Conservation (phyloP, 2,113 vertebrate genomes). For the Pyrgilauda ruficollis region DNA sequence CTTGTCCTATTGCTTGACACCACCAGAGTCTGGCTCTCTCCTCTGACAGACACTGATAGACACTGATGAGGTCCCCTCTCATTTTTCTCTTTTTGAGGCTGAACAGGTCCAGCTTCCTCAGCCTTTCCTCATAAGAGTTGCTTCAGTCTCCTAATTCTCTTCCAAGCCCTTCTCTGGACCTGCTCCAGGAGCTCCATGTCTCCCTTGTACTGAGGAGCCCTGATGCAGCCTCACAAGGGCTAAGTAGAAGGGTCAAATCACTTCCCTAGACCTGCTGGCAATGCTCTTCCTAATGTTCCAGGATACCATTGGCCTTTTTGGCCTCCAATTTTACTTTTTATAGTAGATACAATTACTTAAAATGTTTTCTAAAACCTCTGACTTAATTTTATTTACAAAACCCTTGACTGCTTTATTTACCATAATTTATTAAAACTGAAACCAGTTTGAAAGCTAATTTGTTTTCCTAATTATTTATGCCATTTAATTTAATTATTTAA, state of each 20-base stretch:
- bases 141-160: not conserved
- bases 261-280: not conserved
- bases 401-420: not conserved
- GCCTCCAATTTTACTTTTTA: not conserved
- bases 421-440: not conserved
- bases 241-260: not conserved
- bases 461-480: not conserved
- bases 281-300: not conserved
- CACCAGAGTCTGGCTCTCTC: not conserved
- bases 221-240: not conserved
- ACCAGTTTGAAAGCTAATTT: not conserved
- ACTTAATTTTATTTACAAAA: not conserved
- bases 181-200: not conserved
- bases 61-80: not conserved
- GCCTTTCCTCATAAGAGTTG: not conserved
- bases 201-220: not conserved
- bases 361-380: not conserved
- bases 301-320: not conserved
- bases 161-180: not conserved
- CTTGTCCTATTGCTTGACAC: not conserved
- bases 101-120: not conserved
- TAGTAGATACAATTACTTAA: not conserved
- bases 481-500: not conserved
- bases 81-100: not conserved
- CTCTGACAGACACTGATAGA: not conserved